A percentile compares a stretch with the other conserved stretches of the same genome.
Conservation (phyloP, 2,797 vertebrate species). For the Pangasius mekongensis region DNA sequence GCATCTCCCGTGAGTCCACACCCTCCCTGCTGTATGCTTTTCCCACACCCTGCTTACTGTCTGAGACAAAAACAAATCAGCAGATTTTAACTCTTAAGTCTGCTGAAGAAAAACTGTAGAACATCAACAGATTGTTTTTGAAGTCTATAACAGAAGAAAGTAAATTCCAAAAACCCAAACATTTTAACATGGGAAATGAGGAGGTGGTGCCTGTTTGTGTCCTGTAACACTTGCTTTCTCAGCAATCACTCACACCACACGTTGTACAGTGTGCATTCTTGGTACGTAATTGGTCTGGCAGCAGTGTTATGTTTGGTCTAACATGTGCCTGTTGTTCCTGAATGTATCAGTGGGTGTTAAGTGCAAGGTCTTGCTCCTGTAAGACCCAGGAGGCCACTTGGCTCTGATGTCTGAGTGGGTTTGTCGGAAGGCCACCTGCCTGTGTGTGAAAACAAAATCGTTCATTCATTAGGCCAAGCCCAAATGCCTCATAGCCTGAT, state of each 20-base stretch:
- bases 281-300: slow-evolving; percentile 54
- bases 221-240: slow-evolving; percentile 23
- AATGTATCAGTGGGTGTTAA: slow-evolving; percentile 54
- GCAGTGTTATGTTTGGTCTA: slow-evolving; percentile 60
- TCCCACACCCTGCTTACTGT: slow-evolving; percentile 49
- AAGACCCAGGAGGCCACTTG: slow-evolving; percentile 24
- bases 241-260: slow-evolving; percentile 16
- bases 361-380: slow-evolving; percentile 52
- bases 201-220: slow-evolving; percentile 2
- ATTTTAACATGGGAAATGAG: slow-evolving; percentile 1
- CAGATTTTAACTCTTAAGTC: background rate
- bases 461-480: slow-evolving; percentile 72
- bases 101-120: background rate
- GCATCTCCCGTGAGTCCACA: slow-evolving; percentile 48
- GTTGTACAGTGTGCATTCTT: slow-evolving; percentile 52
- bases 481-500: slow-evolving; percentile 34
- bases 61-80: background rate
- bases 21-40: slow-evolving; percentile 42
- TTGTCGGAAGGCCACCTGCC: slow-evolving; percentile 69
- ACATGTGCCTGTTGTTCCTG: slow-evolving; percentile 50
- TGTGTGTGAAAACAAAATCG: slow-evolving; percentile 68
- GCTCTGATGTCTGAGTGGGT: slow-evolving; percentile 58
- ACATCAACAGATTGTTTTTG: background rate
- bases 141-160: background rate
- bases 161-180: background rate